Conservation (phyloP, 2,888 invertebrate species). For the Saturnia japonica region DNA sequence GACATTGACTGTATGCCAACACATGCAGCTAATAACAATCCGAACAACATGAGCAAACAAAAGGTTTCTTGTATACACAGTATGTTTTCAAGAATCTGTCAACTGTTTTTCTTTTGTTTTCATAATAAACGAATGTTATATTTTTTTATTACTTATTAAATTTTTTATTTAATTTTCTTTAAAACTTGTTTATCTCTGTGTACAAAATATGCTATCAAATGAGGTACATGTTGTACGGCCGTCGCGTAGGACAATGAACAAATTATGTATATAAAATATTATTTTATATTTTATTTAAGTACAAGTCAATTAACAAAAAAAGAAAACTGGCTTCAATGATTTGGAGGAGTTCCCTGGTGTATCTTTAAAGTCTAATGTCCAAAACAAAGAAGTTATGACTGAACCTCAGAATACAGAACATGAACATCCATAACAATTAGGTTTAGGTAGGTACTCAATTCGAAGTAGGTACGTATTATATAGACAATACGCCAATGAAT, state of each 20-base stretch:
- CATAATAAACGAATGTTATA: not conserved
- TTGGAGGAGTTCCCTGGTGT: no score
- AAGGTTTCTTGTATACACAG: not conserved
- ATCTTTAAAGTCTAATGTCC: no score
- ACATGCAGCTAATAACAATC: not conserved
- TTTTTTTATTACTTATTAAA: not conserved
- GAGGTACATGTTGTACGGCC: no score
- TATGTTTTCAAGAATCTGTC: not conserved
- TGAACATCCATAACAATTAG: no score
- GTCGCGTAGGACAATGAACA: no score
- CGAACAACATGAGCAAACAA: not conserved
- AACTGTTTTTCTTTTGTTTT: not conserved
- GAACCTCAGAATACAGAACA: no score
- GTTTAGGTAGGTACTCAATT: not conserved
- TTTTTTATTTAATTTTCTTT: not conserved
- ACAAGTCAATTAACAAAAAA: no score
- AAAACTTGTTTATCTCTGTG: not conserved
- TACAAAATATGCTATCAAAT: not conserved
- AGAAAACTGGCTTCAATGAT: no score
- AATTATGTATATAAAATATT: no score
- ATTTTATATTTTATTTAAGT: no score
- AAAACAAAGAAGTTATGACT: no score
- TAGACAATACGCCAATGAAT: not conserved
- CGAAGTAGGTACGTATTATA: not conserved
- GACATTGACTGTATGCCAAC: no score